phyloP scores from a whole-genome alignment of 2,797 vertebrate genomes.

The Catharus ustulatus region DNA sequence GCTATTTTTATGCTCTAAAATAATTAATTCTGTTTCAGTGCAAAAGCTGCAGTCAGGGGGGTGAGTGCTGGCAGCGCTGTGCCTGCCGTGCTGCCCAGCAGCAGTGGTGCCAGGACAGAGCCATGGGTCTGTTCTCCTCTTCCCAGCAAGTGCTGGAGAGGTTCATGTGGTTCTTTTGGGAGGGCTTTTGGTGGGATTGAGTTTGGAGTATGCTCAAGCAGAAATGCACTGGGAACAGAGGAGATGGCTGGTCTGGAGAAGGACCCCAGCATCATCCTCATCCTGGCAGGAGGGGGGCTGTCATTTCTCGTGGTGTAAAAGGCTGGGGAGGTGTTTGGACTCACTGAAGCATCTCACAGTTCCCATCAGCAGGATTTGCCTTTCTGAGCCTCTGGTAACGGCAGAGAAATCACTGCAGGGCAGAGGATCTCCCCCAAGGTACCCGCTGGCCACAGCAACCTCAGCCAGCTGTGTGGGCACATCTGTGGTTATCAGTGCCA shows the following conservation, averaged over 20 bases:
- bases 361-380: background rate
- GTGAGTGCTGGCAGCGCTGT: rapidly evolving
- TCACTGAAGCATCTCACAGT: background rate
- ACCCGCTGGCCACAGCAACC: rapidly evolving
- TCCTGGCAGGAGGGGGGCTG: background rate
- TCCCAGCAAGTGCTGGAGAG: background rate
- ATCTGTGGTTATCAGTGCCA: background rate
- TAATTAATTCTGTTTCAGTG: background rate
- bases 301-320: rapidly evolving
- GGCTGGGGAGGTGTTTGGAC: background rate
- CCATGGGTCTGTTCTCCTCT: background rate
- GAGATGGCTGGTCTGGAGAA: background rate
- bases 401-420: background rate
- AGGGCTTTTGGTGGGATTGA: background rate
- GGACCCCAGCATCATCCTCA: rapidly evolving
- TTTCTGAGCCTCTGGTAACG: background rate
- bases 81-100: background rate
- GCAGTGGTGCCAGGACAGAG: background rate
- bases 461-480: background rate
- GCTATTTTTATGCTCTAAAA: background rate
- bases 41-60: background rate
- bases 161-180: rapidly evolving
- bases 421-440: background rate
- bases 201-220: background rate
- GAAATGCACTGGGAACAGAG: background rate